Evolutionary conservation across 2,797 vertebrate species (phyloP), one percentile per base, ranked within the genome.

Genomic region (Siniperca obscura): DNA sequence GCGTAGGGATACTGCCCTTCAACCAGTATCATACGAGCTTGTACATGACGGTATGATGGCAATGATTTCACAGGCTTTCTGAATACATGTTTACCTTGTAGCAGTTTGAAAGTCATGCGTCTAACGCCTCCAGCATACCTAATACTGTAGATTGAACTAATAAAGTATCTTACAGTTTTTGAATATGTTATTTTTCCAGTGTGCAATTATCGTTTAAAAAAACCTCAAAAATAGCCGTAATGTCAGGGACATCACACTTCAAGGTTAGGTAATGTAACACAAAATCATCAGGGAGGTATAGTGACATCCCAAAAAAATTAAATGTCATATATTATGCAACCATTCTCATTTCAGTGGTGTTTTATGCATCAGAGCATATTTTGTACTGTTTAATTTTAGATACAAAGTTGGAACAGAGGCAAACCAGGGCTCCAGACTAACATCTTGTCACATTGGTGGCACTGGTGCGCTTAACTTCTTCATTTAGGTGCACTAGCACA

Each of bases 341-440:
- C 21, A n/a, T n/a, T 4, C 42, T 84, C 6, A 57, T 81, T 80
- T 79, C 12, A 64, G 2, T n/a, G 21, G 46, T 48, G 59, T 27
- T 66, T 12, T 65, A 46, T 60, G 46, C 42, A 69, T 72, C 66
- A 71, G 9, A 59, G 60, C 19, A 3, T 60, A 57, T 60, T 65
- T 70, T 76, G 34, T 79, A 5, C 40, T 3, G 25, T 83, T 70
- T 78, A 48, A 83, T 77, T 86, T 77, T 73, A 66, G 62, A 73
- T 27, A 4, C 1, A 56, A 83, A 67, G 70, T 78, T 73, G 44
- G 9, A 53, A 79, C 25, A 10, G 21, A 78, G 64, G 22, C 34
- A 69, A 62, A 60, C 30, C 30, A 30, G 30, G 30, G 30, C 3
- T 30, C 30, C 30, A 30, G 30, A 30, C 30, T 30, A 30, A 30